These are phyloP conservation scores for Agrenia bidenticulata DNA, from an alignment of 2,888 invertebrate genomes.

Conservation along the genomic window DNA sequence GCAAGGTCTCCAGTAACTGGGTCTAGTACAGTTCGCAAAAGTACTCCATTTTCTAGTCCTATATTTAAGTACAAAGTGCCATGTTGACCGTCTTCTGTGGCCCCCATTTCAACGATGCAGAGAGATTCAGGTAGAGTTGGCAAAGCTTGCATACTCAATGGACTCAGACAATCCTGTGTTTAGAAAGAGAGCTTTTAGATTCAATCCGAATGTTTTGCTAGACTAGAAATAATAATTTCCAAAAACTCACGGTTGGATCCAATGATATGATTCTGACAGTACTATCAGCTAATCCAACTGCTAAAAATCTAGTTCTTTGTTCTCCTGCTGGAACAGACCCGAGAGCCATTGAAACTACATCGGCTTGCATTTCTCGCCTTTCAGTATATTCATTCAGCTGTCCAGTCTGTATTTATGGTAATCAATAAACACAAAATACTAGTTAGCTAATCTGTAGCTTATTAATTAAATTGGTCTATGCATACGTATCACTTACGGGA, in stretches of 20 bases:
- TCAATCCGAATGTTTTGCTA: no score
- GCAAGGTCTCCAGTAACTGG: constrained; percentile 94
- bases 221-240: no score
- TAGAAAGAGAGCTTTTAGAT: constrained; percentile 22
- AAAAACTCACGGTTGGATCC: constrained; percentile 85
- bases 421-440: constrained; percentile 31
- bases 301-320: constrained; percentile 90
- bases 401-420: constrained; percentile 73
- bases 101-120: constrained; percentile 92
- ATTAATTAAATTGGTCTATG: no score
- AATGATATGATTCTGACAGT: constrained; percentile 96
- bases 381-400: constrained; percentile 98
- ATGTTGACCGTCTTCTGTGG: constrained; percentile 59
- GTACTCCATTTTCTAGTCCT: constrained; percentile 93
- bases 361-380: constrained; percentile 91
- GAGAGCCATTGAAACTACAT: constrained; percentile 97
- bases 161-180: constrained; percentile 82
- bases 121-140: constrained; percentile 95
- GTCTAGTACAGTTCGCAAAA: constrained; percentile 90
- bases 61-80: constrained; percentile 91
- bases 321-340: constrained; percentile 94
- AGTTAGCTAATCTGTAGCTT: constrained; percentile 1
- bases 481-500: constrained; percentile 75
- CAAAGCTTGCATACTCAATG: constrained; percentile 92
- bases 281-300: constrained; percentile 92